These are phyloP conservation scores for Poecilia gillii DNA, from an alignment of 2,797 vertebrate genomes.

Conservation along the genomic window DNA sequence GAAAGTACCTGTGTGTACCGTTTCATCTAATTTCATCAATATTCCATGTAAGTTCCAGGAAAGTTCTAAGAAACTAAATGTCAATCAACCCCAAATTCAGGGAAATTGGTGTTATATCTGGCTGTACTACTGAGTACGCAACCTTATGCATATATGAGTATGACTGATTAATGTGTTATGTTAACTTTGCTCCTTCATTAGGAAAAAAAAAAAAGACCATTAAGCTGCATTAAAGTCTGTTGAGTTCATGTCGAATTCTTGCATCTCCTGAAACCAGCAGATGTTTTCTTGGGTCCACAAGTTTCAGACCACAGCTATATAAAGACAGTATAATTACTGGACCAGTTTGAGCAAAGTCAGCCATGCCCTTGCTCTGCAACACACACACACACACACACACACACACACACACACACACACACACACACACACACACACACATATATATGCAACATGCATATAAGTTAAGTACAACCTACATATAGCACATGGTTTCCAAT, in stretches of 20 bases:
- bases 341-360: constrained; percentile 61
- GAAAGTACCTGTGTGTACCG: not conserved
- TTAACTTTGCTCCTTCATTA: not conserved
- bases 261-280: constrained; percentile 56
- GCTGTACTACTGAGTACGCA: not conserved
- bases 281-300: constrained; percentile 64
- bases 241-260: constrained; percentile 34
- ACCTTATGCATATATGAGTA: not conserved
- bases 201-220: not conserved
- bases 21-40: not conserved
- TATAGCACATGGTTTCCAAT: constrained; percentile 19
- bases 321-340: constrained; percentile 75
- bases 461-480: constrained; percentile 25
- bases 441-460: constrained; percentile 9
- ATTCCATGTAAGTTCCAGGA: not conserved
- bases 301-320: constrained; percentile 75
- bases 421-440: constrained; percentile 19
- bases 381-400: not conserved
- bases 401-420: not conserved
- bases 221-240: constrained; percentile 15
- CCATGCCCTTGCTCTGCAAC: constrained; percentile 47
- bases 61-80: not conserved
- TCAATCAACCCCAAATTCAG: not conserved
- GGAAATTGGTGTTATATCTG: not conserved
- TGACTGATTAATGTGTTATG: not conserved